Evolutionary conservation across 2,797 vertebrate species (phyloP), one percentile per base, ranked within the genome.

Genomic region (Eospalax fontanierii): DNA sequence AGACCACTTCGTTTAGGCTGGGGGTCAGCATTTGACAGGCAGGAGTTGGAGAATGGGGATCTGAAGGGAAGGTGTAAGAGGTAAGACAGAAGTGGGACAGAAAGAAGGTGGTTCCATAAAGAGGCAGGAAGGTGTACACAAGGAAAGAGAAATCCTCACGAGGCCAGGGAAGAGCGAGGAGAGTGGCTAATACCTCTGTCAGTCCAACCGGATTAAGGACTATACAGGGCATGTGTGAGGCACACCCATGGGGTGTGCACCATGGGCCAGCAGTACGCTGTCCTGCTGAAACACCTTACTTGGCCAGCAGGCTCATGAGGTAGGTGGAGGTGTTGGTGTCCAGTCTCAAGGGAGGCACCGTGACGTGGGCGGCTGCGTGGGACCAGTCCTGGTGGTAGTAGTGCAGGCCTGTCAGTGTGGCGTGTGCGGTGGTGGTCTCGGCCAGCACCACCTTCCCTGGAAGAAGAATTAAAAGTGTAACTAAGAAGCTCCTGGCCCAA

Each of bases 381-480:
- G 98, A 99, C 99, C 99, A 99, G 98, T 99, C 99, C 98, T 99
- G 99, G 96, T 99, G 99, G 94, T 99, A 99, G 98, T 99, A 99
- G 98, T 99, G 99, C 93, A 99, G 98, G 80, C 99, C 99, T 0
- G 99, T 99, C 97, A 99, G 99, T 2, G 99, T 99, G 38, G 99
- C 98, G 9, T 99, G 99, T 0, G 99, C 99, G 0, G 99, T 99
- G 97, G 99, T 99, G 0, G 99, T 99, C 98, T 99, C 99, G 0
- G 99, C 99, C 1, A 99, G 99, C 90, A 99, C 99, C 78, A 99
- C 99, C 97, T 99, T 99, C 95, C 99, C 99, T 99, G 98, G 26
- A 87, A 4, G 95, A 80, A 87, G 59, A 12, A 24, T 71, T 68
- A 24, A 61, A 79, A 73, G 5, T 2, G 0, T 85, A 30, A 90